Conservation (phyloP, 2,797 vertebrate species). For the Antennarius maculatus region DNA sequence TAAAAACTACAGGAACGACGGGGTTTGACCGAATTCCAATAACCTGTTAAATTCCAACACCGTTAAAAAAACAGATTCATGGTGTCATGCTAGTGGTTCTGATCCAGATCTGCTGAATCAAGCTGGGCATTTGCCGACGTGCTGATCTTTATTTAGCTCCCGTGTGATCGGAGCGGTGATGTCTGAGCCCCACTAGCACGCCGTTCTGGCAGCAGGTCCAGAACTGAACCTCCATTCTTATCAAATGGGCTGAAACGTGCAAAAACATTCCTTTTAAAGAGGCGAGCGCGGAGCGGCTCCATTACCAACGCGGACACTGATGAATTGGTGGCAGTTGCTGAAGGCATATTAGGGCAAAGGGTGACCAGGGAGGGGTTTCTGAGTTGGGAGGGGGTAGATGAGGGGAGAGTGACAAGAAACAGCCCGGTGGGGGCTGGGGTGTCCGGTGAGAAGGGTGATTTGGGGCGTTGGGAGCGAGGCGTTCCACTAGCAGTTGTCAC, state of each 20-base stretch:
- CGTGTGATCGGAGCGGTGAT: no score
- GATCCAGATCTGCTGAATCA: no score
- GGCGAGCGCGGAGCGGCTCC: slow-evolving; percentile 41
- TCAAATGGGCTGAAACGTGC: background rate
- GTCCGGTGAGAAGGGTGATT: slow-evolving; percentile 56
- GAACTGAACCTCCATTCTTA: background rate
- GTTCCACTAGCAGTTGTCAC: slow-evolving; percentile 73
- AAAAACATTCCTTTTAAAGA: slow-evolving; percentile 14
- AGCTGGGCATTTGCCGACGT: no score
- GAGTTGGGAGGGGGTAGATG: slow-evolving; percentile 19
- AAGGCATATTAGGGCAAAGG: slow-evolving; percentile 83
- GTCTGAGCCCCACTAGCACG: no score
- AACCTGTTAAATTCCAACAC: no score
- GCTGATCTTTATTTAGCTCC: no score
- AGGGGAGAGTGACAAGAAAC: slow-evolving; percentile 40
- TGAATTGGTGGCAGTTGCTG: slow-evolving; percentile 83
- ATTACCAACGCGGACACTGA: slow-evolving; percentile 72
- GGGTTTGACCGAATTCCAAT: no score
- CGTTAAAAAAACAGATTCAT: no score
- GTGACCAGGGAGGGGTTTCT: slow-evolving; percentile 67
- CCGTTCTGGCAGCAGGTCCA: no score
- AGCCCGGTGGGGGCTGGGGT: slow-evolving; percentile 21
- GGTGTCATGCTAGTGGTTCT: no score
- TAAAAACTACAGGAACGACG: no score
- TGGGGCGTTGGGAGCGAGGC: slow-evolving; percentile 63